These are phyloP conservation scores for Halictus ligatus DNA, from an alignment of 2,888 invertebrate genomes.

Conservation along the genomic window DNA sequence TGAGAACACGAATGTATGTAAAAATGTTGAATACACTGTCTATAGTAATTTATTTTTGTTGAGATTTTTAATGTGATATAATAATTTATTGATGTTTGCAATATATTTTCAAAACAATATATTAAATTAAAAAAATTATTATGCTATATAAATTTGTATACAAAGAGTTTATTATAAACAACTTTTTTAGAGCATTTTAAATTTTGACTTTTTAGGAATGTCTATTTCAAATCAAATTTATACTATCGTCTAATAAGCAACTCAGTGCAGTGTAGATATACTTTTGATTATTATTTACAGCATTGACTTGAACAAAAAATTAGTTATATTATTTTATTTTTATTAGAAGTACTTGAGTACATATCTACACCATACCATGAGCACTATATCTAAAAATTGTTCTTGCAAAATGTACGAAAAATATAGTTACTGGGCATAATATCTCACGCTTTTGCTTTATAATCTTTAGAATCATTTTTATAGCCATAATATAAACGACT, in stretches of 20 bases:
- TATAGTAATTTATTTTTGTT: background rate
- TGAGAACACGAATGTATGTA: slow-evolving; percentile 1
- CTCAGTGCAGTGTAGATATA: slow-evolving; percentile 5
- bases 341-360: background rate
- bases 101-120: slow-evolving; percentile 7
- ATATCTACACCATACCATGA: slow-evolving; percentile 27
- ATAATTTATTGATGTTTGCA: background rate
- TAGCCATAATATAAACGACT: background rate
- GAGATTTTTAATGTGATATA: background rate
- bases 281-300: slow-evolving; percentile 30
- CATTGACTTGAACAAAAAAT: slow-evolving; percentile 13
- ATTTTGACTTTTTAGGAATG: slow-evolving; percentile 13
- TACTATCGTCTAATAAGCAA: background rate
- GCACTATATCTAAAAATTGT: background rate
- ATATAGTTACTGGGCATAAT: background rate
- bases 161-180: slow-evolving; percentile 12
- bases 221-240: slow-evolving; percentile 12
- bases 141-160: background rate
- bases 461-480: background rate
- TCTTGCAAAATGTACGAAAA: background rate
- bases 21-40: background rate
- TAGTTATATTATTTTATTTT: background rate
- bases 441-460: background rate
- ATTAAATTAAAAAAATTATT: slow-evolving; percentile 15
- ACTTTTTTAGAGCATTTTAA: slow-evolving; percentile 10